Evolutionary conservation across 2,797 vertebrate species (phyloP).

Genomic region (Rhabdomys pumilio): DNA sequence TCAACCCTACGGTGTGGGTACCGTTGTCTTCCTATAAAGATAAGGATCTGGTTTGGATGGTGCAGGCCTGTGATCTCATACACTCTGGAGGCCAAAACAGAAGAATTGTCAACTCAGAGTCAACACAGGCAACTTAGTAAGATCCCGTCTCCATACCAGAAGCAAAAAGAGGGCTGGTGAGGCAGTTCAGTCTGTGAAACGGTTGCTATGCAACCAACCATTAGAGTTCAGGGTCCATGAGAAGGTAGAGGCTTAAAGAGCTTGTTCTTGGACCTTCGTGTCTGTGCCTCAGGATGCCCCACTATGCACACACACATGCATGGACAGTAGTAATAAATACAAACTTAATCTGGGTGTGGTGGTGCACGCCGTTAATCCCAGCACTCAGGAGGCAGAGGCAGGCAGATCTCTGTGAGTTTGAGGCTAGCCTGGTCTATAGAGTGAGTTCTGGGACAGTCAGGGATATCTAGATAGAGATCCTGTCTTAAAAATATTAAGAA

Average conservation of each 20-base stretch:
- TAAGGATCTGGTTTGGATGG: neutral
- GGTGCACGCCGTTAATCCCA: neutral
- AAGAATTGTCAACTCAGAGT: neutral
- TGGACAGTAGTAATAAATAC: neutral
- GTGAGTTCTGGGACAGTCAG: neutral
- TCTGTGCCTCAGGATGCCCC: neutral
- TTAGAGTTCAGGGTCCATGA: neutral
- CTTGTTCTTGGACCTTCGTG: neutral
- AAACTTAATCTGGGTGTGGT: too few species aligned
- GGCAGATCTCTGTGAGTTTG: neutral
- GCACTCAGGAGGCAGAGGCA: neutral
- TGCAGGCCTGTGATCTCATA: neutral
- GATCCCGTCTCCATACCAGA: neutral
- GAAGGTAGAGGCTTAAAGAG: neutral
- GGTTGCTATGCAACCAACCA: neutral
- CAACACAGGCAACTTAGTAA: neutral
- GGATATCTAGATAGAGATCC: neutral
- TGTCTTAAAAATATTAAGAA: neutral
- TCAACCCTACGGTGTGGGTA: neutral
- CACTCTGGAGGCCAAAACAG: neutral
- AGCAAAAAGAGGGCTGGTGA: neutral
- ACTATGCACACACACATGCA: neutral
- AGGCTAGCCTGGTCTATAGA: neutral
- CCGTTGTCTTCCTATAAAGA: slow-evolving; percentile 9
- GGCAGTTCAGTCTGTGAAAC: neutral